phyloP scores from a whole-genome alignment of 2,888 invertebrate species.

The Lydus trimaculatus region DNA sequence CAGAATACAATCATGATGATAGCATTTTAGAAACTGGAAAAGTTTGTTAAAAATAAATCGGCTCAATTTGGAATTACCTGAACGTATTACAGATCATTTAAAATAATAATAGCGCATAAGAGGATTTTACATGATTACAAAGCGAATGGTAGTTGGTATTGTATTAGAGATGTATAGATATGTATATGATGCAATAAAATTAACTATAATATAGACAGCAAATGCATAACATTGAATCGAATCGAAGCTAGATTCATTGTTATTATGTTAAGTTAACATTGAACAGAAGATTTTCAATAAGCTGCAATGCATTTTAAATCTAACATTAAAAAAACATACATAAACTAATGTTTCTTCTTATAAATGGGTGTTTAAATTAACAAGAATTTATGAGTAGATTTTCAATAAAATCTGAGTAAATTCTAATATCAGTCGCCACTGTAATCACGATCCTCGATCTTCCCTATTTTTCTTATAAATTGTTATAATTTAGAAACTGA shows the following conservation, averaged over 20 bases:
- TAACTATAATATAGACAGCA: background rate
- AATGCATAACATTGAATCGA: background rate
- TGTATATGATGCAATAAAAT: background rate
- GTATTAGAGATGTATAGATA: slow-evolving; percentile 1
- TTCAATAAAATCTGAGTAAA: too few relatives aligned
- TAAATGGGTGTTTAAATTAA: background rate
- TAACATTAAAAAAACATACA: background rate
- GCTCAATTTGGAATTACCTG: background rate
- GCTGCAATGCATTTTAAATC: background rate
- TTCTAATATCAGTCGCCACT: too few relatives aligned
- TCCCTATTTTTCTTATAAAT: too few relatives aligned
- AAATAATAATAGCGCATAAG: background rate
- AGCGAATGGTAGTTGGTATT: background rate
- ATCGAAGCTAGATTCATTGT: background rate
- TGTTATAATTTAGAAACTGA: too few relatives aligned
- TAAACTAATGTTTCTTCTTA: too few relatives aligned
- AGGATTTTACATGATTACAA: background rate
- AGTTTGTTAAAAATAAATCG: slow-evolving; percentile 9
- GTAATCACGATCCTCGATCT: too few relatives aligned
- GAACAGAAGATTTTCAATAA: background rate
- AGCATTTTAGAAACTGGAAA: background rate
- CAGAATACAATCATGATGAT: background rate
- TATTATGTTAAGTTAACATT: background rate
- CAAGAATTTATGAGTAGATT: background rate
- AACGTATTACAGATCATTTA: background rate